Base-by-base conservation (phyloP, 1,140 invertebrate genomes). In the Atopsyche davidsoni region DNA sequence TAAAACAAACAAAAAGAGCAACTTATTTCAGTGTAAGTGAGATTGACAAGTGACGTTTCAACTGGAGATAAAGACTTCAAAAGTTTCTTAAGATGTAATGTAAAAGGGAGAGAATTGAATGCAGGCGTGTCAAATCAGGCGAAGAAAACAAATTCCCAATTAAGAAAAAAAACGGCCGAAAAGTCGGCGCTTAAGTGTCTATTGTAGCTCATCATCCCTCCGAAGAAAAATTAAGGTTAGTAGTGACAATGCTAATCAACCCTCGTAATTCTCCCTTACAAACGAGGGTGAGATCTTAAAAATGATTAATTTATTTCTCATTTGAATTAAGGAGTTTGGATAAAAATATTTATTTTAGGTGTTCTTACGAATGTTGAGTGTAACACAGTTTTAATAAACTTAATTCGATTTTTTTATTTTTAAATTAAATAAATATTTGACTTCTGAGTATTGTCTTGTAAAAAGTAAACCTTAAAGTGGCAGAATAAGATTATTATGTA, bases 121-220 rank as follows among this genome's bases (percentile, higher is more conserved):
- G 46, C 41, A 40, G 23, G 36, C 49, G 17, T 28, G 46, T 48
- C 51, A 53, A 57, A 57, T 57, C 55, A 53, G 36, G 51, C 46
- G 55, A 51, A 58, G 41, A 47, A 58, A 58, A 54, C 47, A 58
- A 58, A 58, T 58, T 54, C 39, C 42, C 51, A 58, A 58, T 58
- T 58, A 58, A 47, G 48, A 11, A 46, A 7, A 17, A 24, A 51
- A 58, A 53, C 38, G 42, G 46, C 46, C 43, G 36, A 57, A 45
- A 42, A 55, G 25, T 36, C 51, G 43, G 38, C 41, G 45, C 19
- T 4, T 32, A 38, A 43, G 28, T 35, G 38, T 54, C 51, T 53
- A 35, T 46, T 40, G 22, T 44, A 24, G 21, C 41, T 22, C 28
- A 22, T n/a, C 13, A 17, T 34, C 48, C 34, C 46, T 21, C 21